phyloP scores from a whole-genome alignment of 2,113 vertebrate genomes.

The Limnothrissa miodon region DNA sequence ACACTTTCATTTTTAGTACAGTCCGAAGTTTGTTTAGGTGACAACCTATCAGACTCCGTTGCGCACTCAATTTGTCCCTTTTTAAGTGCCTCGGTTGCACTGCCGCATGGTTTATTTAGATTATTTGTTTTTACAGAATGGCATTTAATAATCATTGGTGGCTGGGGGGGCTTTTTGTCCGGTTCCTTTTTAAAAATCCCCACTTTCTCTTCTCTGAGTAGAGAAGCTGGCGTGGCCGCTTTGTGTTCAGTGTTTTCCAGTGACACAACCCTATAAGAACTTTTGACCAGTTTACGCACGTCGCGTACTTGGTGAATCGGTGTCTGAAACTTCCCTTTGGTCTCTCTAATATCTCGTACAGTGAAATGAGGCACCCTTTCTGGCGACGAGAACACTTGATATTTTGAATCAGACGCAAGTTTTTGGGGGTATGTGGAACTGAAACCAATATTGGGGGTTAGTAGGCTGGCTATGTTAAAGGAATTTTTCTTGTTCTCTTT shows the following conservation, averaged over 20 bases:
- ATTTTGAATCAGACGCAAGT: constrained; percentile 63
- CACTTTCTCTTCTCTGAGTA: constrained; percentile 63
- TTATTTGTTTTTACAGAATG: constrained; percentile 81
- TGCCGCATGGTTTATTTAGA: constrained; percentile 44
- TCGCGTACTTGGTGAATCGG: constrained; percentile 93
- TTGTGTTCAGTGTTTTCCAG: constrained; percentile 74
- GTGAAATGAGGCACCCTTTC: constrained; percentile 88
- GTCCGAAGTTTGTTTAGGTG: constrained; percentile 54
- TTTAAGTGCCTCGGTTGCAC: constrained; percentile 27
- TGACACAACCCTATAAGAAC: constrained; percentile 80
- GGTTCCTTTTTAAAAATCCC: constrained; percentile 68
- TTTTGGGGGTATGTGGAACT: constrained; percentile 55
- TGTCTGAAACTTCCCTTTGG: constrained; percentile 79
- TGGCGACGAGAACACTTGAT: constrained; percentile 54
- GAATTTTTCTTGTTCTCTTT: constrained; percentile 76
- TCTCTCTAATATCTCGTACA: constrained; percentile 87
- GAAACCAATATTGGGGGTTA: constrained; percentile 81
- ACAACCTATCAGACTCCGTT: constrained; percentile 29
- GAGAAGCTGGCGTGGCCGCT: constrained; percentile 63
- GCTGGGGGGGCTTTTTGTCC: constrained; percentile 64
- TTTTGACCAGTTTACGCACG: constrained; percentile 92
- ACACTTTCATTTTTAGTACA: constrained; percentile 59
- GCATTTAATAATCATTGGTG: constrained; percentile 89
- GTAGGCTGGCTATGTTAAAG: constrained; percentile 86
- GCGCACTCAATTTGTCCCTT: constrained; percentile 30